A percentile compares a stretch with the other conserved stretches of the same genome.
Evolutionary conservation across 2,797 vertebrate species (phyloP).

Genomic region (Sebastes wilsoni): DNA sequence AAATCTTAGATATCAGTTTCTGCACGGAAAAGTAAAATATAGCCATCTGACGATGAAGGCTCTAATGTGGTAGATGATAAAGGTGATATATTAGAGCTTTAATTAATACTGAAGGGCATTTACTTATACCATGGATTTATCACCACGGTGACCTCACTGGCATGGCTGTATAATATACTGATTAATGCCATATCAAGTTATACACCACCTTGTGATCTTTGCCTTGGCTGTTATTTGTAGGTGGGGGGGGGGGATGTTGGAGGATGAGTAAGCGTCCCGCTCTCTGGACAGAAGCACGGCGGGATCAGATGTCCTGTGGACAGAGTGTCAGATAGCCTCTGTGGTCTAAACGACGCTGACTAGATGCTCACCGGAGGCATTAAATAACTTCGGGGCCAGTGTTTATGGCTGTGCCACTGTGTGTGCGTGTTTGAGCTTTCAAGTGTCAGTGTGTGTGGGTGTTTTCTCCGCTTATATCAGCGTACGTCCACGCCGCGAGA

Average conservation of each 20-base stretch:
- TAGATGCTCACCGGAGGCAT: slow-evolving; percentile 52
- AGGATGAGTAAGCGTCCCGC: slow-evolving; percentile 53
- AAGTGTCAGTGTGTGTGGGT: slow-evolving; percentile 9
- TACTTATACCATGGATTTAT: slow-evolving; percentile 17
- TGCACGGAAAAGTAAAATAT: slow-evolving; percentile 33
- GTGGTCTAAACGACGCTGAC: slow-evolving; percentile 49
- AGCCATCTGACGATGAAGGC: slow-evolving; percentile 2
- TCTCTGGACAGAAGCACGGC: slow-evolving; percentile 39
- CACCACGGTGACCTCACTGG: slow-evolving; percentile 3
- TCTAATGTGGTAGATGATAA: background rate
- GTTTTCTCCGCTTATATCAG: slow-evolving; percentile 36
- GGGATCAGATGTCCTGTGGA: slow-evolving; percentile 50
- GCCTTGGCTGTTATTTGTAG: slow-evolving; percentile 33
- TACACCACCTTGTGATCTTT: slow-evolving; percentile 47
- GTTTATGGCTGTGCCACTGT: slow-evolving; percentile 51
- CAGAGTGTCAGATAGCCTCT: slow-evolving; percentile 47
- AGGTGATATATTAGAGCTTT: background rate
- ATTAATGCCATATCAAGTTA: slow-evolving; percentile 37
- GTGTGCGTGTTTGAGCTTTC: slow-evolving; percentile 27
- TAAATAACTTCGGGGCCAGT: slow-evolving; percentile 62
- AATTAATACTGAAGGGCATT: slow-evolving; percentile 7
- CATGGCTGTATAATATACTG: slow-evolving; percentile 12
- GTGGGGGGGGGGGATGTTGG: slow-evolving; percentile 13
- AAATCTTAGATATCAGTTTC: slow-evolving; percentile 31
- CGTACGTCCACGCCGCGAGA: slow-evolving; percentile 32